Conservation (phyloP, 2,888 invertebrate species). For the Tetanocera ferruginea region DNA sequence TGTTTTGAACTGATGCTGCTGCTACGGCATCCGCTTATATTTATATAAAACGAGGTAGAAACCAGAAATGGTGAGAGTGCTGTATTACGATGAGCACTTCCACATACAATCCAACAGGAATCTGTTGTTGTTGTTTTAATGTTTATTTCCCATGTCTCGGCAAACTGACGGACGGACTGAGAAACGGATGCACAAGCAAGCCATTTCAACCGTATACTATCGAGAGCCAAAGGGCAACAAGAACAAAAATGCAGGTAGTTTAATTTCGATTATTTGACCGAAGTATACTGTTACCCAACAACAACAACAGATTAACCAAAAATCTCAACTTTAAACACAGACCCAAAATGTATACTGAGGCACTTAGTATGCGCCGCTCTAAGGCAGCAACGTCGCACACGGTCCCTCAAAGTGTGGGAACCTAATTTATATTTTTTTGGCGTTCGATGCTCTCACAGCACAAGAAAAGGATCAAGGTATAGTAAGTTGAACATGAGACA, state of each 20-base stretch:
- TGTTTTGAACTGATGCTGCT: slow-evolving; percentile 68
- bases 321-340: slow-evolving; percentile 26
- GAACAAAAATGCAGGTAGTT: slow-evolving; percentile 50
- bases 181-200: not conserved
- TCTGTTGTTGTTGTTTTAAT: slow-evolving; percentile 58
- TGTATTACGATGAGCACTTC: slow-evolving; percentile 50
- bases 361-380: slow-evolving; percentile 16
- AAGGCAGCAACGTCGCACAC: slow-evolving; percentile 33
- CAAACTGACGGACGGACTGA: slow-evolving; percentile 19
- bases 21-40: slow-evolving; percentile 63
- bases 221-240: slow-evolving; percentile 31
- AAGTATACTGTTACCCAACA: slow-evolving; percentile 20
- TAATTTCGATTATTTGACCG: slow-evolving; percentile 2
- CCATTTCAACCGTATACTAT: not conserved
- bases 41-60: slow-evolving; percentile 58
- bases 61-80: slow-evolving; percentile 28
- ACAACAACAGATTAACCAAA: slow-evolving; percentile 40
- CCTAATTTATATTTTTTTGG: slow-evolving; percentile 49
- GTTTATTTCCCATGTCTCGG: slow-evolving; percentile 64
- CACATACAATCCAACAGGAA: slow-evolving; percentile 68
- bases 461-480: not conserved
- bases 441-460: not conserved
- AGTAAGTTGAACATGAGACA: not conserved
- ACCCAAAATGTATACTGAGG: not conserved
- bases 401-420: slow-evolving; percentile 56